These are phyloP conservation scores for Drosophila bocki DNA, from an alignment of 1,140 invertebrate genomes.

Conservation along the genomic window DNA sequence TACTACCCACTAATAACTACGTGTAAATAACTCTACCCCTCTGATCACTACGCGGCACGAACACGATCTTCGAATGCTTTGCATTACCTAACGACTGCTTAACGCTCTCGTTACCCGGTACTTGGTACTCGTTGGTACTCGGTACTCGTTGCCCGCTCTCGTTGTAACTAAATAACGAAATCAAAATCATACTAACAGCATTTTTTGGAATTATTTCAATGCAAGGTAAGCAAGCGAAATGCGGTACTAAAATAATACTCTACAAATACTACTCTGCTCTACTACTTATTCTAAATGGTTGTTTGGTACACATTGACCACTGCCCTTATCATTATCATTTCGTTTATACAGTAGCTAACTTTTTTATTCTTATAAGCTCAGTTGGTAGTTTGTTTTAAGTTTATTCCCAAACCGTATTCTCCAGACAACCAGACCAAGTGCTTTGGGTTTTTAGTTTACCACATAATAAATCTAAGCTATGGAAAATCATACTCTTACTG, in stretches of 20 bases:
- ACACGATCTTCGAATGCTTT: constrained; percentile 72
- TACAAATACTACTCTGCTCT: constrained; percentile 63
- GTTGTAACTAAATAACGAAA: constrained; percentile 49
- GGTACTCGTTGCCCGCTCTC: constrained; percentile 59
- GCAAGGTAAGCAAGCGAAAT: constrained; percentile 93
- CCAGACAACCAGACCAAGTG: constrained; percentile 70
- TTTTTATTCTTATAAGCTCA: constrained; percentile 44
- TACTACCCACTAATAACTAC: constrained; percentile 50
- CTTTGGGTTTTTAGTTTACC: constrained; percentile 64
- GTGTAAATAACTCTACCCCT: constrained; percentile 39
- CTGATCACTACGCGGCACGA: constrained; percentile 39
- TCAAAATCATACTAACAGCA: constrained; percentile 89
- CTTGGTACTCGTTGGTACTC: constrained; percentile 46
- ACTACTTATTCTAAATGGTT: constrained; percentile 84
- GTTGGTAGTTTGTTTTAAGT: constrained; percentile 63
- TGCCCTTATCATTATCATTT: constrained; percentile 70
- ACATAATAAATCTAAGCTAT: constrained; percentile 71
- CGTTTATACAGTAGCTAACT: constrained; percentile 67
- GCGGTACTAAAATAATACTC: constrained; percentile 78
- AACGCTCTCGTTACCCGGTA: constrained; percentile 37
- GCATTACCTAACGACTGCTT: constrained; percentile 67
- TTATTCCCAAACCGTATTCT: constrained; percentile 29
- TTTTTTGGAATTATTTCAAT: constrained; percentile 99
- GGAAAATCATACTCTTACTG: constrained; percentile 26
- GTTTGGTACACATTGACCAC: constrained; percentile 85